Conservation (phyloP, 2,888 invertebrate species). For the Callosobruchus maculatus region DNA sequence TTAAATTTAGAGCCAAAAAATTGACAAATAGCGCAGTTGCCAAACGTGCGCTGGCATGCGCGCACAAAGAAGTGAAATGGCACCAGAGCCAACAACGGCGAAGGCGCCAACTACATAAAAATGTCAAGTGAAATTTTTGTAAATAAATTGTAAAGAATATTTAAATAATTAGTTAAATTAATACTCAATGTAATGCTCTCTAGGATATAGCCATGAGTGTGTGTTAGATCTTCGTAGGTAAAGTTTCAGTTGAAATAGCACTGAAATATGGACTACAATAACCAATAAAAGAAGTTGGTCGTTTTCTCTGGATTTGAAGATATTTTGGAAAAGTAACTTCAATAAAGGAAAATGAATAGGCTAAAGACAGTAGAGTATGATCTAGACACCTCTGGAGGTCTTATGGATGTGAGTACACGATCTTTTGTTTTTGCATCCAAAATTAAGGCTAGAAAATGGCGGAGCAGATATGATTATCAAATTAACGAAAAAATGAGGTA, state of each 20-base stretch:
- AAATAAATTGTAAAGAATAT: conserved; percentile 9
- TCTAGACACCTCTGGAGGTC: conserved; percentile 72
- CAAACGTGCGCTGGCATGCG: conserved; percentile 3
- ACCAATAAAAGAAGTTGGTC: background rate
- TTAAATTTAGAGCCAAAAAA: no score
- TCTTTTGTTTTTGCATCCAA: background rate
- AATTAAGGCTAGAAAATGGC: conserved; percentile 30
- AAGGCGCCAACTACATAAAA: conserved; percentile 25
- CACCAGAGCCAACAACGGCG: conserved; percentile 20
- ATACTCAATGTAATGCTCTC: background rate
- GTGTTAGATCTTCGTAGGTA: background rate
- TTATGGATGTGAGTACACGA: conserved; percentile 76
- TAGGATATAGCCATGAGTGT: background rate
- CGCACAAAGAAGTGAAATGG: conserved; percentile 2
- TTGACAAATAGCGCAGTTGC: no score
- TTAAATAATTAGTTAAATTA: background rate
- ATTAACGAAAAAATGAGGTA: background rate
- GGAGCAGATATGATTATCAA: conserved; percentile 11
- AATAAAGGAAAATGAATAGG: background rate
- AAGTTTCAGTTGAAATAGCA: background rate
- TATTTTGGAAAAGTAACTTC: background rate
- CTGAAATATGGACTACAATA: background rate
- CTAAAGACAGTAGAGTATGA: conserved; percentile 65
- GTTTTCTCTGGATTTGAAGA: background rate
- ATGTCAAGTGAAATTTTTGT: conserved; percentile 15